These are phyloP conservation scores for Drosophila kambysellisi DNA, from an alignment of 2,888 invertebrate genomes.

Conservation along the genomic window DNA sequence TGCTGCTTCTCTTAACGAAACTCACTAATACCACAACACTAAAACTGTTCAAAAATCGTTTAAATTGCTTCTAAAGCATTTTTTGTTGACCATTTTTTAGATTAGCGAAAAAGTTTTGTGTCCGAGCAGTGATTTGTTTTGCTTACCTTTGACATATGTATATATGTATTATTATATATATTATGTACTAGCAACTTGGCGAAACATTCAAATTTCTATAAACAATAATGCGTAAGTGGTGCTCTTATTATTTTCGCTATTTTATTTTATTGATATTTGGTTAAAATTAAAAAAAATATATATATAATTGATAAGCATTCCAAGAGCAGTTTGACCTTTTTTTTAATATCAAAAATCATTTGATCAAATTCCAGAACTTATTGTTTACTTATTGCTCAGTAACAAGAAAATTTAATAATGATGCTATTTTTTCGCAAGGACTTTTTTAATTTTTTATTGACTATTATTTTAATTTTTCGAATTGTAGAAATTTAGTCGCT, in stretches of 20 bases:
- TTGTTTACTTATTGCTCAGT: neutral
- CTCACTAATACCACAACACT: neutral
- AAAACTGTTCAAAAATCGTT: neutral
- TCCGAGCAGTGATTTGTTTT: neutral
- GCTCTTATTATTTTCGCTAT: neutral
- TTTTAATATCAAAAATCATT: neutral
- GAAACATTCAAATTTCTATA: neutral
- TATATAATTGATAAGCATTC: neutral
- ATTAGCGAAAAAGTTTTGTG: neutral
- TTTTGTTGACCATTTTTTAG: neutral
- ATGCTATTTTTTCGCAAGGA: neutral
- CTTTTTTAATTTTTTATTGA: neutral
- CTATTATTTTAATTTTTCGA: neutral
- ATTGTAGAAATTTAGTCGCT: neutral
- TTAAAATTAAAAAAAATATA: no score
- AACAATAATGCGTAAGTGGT: neutral
- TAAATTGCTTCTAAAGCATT: constrained; percentile 1
- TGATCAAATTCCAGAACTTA: neutral
- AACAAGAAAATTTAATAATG: neutral
- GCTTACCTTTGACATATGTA: neutral
- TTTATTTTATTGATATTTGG: neutral
- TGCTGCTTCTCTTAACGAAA: constrained; percentile 6
- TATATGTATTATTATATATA: neutral
- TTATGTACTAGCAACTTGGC: neutral
- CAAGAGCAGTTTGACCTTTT: neutral